Conservation (phyloP, 1,140 invertebrate species). For the Drosophila leontia region DNA sequence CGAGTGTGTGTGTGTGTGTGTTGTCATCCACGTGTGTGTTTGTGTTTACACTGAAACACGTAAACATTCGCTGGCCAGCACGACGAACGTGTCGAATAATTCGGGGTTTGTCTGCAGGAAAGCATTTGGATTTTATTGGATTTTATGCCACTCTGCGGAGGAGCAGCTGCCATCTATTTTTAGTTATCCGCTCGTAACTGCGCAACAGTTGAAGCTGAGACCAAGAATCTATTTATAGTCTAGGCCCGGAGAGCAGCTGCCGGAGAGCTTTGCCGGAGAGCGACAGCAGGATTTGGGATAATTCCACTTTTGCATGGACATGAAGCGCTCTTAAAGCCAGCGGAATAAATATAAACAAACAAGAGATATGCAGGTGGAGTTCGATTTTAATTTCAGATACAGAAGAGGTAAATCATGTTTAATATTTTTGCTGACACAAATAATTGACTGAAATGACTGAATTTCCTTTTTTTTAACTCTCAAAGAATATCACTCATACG, state of each 20-base stretch:
- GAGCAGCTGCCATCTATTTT: conserved; percentile 64
- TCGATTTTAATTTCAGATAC: neutral
- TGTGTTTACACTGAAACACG: conserved; percentile 34
- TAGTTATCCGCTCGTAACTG: conserved; percentile 37
- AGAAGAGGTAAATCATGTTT: neutral
- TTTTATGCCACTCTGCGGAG: conserved; percentile 49
- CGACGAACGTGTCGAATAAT: conserved; percentile 49
- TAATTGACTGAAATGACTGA: conserved; percentile 1
- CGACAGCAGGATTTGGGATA: conserved; percentile 1
- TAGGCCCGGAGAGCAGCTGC: conserved; percentile 43
- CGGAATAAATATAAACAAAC: conserved; percentile 10
- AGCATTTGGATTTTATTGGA: conserved; percentile 66
- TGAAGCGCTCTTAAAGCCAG: conserved; percentile 3
- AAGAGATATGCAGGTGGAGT: neutral
- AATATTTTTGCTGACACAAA: neutral
- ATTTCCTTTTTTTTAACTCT: neutral
- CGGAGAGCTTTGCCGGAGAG: conserved; percentile 36
- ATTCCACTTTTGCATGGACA: conserved; percentile 27
- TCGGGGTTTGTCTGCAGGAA: conserved; percentile 49
- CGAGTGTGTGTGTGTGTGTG: neutral
- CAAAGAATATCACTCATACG: conserved; percentile 3
- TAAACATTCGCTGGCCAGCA: conserved; percentile 41
- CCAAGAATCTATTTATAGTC: conserved; percentile 68
- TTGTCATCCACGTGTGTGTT: conserved; percentile 10
- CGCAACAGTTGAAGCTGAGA: conserved; percentile 61